Conservation (phyloP, 37 sponge, comb jelly and placozoan genomes). For the Halichondria panicea region DNA sequence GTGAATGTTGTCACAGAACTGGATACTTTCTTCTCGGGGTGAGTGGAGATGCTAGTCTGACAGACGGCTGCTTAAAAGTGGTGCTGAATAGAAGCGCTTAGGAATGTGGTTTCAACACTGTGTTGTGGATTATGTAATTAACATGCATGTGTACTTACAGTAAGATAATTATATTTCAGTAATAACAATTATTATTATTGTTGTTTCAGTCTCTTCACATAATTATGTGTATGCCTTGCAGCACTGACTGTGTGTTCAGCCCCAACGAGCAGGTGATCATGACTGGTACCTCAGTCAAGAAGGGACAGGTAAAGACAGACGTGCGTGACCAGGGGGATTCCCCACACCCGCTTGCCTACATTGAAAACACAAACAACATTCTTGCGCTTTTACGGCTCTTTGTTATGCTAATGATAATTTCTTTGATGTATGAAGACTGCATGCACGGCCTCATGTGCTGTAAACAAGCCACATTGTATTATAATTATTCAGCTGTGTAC, state of each 20-base stretch:
- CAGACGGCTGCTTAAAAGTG: neutral
- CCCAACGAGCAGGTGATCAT: constrained; percentile 88
- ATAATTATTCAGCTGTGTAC: neutral
- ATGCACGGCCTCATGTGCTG: neutral
- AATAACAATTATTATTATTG: neutral
- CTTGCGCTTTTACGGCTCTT: neutral
- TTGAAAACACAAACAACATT: neutral
- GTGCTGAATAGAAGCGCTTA: neutral
- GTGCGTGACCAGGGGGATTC: neutral
- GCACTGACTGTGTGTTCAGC: constrained; percentile 88
- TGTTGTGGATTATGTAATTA: neutral
- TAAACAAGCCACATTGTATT: neutral
- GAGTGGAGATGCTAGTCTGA: constrained; percentile 5
- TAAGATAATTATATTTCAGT: neutral
- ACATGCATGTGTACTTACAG: neutral
- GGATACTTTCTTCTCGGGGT: constrained; percentile 69
- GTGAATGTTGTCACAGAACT: constrained; percentile 64
- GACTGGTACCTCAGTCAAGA: constrained; percentile 77
- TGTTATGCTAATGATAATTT: neutral
- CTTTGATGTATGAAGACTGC: neutral
- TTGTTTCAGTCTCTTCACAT: neutral
- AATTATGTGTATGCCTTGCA: constrained; percentile 16
- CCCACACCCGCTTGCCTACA: neutral
- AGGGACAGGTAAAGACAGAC: constrained; percentile 46
- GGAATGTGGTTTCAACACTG: neutral